Percentiles rank a stretch among this genome's conserved stretches.
Conservation (phyloP, 2,113 vertebrate species). For the Tylochromis polylepis region DNA sequence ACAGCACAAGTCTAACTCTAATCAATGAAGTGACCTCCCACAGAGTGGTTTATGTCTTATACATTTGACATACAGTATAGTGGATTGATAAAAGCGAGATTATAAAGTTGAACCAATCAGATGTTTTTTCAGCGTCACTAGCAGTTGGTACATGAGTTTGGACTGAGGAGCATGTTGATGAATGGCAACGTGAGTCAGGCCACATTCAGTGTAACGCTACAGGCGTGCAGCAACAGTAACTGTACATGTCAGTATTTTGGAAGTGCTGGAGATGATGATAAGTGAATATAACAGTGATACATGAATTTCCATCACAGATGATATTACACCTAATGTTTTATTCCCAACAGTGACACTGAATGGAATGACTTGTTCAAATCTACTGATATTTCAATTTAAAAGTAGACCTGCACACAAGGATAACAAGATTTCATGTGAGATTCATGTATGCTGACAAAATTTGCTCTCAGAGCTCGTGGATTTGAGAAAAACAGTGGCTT, state of each 20-base stretch:
- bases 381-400: not conserved
- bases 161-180: not conserved
- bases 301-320: not conserved
- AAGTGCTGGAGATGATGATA: not conserved
- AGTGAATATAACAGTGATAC: not conserved
- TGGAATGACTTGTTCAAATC: not conserved
- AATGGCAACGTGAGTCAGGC: not conserved
- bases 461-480: not conserved
- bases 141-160: not conserved
- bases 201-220: not conserved
- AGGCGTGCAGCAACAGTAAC: not conserved
- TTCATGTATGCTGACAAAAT: not conserved
- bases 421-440: not conserved
- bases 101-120: conserved; percentile 53
- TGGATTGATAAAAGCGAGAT: conserved; percentile 57
- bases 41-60: conserved; percentile 44
- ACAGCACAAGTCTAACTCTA: not conserved
- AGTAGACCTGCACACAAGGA: not conserved
- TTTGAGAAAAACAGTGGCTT: not conserved
- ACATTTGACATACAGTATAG: conserved; percentile 47
- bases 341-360: not conserved
- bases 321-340: not conserved
- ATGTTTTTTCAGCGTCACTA: conserved; percentile 3
- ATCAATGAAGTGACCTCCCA: conserved; percentile 62
- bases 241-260: not conserved